Percentiles rank a stretch among this genome's conserved stretches.
phyloP scores from a whole-genome alignment of 2,888 invertebrate genomes.

The Marronus borbonicus region DNA sequence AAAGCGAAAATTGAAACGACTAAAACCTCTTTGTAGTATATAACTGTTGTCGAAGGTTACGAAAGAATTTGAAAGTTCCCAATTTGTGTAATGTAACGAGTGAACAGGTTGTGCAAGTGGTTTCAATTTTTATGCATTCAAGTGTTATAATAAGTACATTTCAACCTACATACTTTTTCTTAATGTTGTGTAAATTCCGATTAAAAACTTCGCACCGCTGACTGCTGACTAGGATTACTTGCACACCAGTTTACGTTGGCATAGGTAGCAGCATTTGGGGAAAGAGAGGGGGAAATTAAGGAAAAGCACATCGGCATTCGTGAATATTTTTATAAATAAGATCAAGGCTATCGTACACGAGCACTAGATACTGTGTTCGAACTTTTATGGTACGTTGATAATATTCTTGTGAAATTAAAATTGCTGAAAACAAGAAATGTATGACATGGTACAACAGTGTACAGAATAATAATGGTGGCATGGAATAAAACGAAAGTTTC shows the following conservation, averaged over 20 bases:
- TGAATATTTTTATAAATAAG: conserved; percentile 34
- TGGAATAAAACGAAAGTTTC: too few relatives aligned
- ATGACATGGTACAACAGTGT: neutral
- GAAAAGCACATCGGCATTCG: conserved; percentile 41
- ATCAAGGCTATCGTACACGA: conserved; percentile 31
- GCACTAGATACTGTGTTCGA: neutral
- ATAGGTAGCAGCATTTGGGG: neutral
- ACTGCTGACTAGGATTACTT: neutral
- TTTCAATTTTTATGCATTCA: conserved; percentile 48
- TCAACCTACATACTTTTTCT: conserved; percentile 50
- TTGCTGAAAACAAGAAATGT: conserved; percentile 18
- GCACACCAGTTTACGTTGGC: neutral
- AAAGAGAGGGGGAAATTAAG: neutral
- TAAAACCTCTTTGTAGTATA: conserved; percentile 40
- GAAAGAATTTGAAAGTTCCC: conserved; percentile 60
- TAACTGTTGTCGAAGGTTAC: conserved; percentile 53
- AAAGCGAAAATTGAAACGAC: conserved; percentile 34
- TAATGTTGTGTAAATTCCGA: conserved; percentile 42
- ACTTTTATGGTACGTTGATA: conserved; percentile 2
- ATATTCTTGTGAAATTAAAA: conserved; percentile 29
- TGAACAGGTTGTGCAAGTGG: conserved; percentile 44
- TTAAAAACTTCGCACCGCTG: conserved; percentile 40
- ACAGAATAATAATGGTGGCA: too few relatives aligned
- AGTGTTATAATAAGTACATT: conserved; percentile 43
- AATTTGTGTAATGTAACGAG: conserved; percentile 58